phyloP scores from a whole-genome alignment of 2,888 invertebrate genomes.

The Eilema caniola region DNA sequence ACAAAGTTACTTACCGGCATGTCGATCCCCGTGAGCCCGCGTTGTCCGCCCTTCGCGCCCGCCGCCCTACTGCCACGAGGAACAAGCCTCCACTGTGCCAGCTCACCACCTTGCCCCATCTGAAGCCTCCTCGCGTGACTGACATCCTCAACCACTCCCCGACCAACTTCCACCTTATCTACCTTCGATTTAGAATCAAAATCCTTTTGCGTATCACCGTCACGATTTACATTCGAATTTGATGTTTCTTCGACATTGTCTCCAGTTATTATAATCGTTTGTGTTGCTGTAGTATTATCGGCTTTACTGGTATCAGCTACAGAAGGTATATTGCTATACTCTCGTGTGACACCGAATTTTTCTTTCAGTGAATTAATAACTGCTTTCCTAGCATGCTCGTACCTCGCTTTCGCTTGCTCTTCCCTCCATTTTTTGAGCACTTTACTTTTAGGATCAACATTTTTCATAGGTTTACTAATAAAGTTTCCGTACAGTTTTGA shows the following conservation, averaged over 20 bases:
- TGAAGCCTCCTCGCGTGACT: conserved; percentile 81
- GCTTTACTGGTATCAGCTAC: conserved; percentile 60
- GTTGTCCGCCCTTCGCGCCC: conserved; percentile 74
- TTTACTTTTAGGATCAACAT: conserved; percentile 66
- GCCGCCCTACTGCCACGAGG: conserved; percentile 79
- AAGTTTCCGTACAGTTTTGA: conserved; percentile 53
- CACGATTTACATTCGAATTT: conserved; percentile 78
- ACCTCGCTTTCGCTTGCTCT: conserved; percentile 70
- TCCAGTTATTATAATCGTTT: conserved; percentile 71
- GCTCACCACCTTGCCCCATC: conserved; percentile 81
- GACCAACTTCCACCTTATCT: conserved; percentile 63
- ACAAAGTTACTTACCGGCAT: conserved; percentile 78
- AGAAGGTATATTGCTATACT: conserved; percentile 59
- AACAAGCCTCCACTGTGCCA: conserved; percentile 80
- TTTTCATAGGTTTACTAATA: conserved; percentile 47
- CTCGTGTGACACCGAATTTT: conserved; percentile 65
- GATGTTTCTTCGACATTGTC: conserved; percentile 81
- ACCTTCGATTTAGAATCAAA: conserved; percentile 50
- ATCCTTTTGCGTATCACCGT: conserved; percentile 48
- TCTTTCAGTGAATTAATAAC: conserved; percentile 81
- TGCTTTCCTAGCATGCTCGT: conserved; percentile 74
- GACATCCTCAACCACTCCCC: conserved; percentile 62
- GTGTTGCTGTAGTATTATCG: conserved; percentile 63
- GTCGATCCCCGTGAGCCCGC: conserved; percentile 67
- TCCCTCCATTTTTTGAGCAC: conserved; percentile 78